Evolutionary conservation across 2,888 invertebrate genomes (phyloP).

Genomic region (Xylota segnis): DNA sequence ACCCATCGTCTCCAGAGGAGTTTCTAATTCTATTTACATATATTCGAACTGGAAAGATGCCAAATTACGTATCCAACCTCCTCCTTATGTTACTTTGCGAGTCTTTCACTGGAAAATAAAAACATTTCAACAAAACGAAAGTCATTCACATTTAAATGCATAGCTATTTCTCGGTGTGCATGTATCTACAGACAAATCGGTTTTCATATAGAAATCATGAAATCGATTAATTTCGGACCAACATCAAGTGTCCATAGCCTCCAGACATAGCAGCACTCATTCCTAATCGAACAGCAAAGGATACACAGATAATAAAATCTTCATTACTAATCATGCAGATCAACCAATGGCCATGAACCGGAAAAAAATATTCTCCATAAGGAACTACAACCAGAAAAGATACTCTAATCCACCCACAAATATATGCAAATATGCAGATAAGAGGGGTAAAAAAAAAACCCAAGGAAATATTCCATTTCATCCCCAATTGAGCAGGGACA

Average conservation of each 20-base stretch:
- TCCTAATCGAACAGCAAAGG: background rate
- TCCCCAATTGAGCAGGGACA: conserved; percentile 30
- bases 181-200: background rate
- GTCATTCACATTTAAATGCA: no score
- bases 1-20: no score
- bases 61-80: no score
- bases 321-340: conserved; percentile 5
- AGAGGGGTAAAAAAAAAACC: background rate
- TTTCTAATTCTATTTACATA: no score
- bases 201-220: background rate
- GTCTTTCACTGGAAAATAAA: no score
- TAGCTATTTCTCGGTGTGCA: no score
- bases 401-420: background rate
- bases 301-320: background rate
- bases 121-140: no score
- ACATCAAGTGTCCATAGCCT: background rate
- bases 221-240: background rate
- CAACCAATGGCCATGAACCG: background rate
- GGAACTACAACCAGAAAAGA: background rate
- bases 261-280: background rate
- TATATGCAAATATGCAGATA: background rate
- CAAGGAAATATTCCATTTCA: conserved; percentile 36
- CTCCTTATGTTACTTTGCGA: no score
- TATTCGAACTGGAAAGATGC: no score
- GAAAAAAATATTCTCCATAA: background rate